Evolutionary conservation across 2,113 vertebrate genomes (phyloP), one percentile per base, ranked within the genome.

Genomic region (Myrmecophaga tridactyla): DNA sequence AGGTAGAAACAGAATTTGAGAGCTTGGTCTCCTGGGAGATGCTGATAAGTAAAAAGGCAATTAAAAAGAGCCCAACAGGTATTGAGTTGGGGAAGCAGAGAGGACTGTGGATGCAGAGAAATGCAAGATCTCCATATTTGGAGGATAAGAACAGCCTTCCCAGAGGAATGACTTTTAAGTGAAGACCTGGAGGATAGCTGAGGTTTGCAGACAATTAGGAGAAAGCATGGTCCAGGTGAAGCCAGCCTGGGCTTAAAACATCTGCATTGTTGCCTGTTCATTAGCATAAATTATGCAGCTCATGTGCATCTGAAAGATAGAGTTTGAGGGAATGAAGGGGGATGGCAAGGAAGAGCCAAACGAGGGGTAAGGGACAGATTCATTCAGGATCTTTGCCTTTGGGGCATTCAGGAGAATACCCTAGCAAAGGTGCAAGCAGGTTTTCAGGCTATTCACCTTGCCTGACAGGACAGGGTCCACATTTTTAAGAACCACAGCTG

Each of bases 241-340:
- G 48, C 63, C 7, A 51, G 11, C 21, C 23, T 2, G 2, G 34
- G 85, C 17, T 90, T 93, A 76, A 94, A 88, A 88, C 63, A 80
- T 31, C 39, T 53, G 12, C n/a, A 93, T 34, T 81, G 67, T 85
- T 76, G 87, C 94, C 92, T 96, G 90, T 72, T 95, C 77, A 88
- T 95, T 96, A 97, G 88, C 90, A 90, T 93, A 76, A 89, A 89
- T 92, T 89, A 80, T 72, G 51, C 53, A 58, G 27, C 29, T 41
- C 23, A 67, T 29, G 18, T 5, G 8, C 29, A 14, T 36, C 51
- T 27, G 20, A 4, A 12, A 36, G 72, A 39, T 6, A 11, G 17
- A 60, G 11, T 69, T 48, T 7, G 62, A 34, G 1, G 27, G 17
- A 39, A 48, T 20, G 43, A 82, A 88, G 48, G 9, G 2, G 3